Percentiles rank a stretch among this genome's conserved stretches.
phyloP scores from a whole-genome alignment of 2,888 invertebrate genomes.

The Perithous albicinctus region DNA sequence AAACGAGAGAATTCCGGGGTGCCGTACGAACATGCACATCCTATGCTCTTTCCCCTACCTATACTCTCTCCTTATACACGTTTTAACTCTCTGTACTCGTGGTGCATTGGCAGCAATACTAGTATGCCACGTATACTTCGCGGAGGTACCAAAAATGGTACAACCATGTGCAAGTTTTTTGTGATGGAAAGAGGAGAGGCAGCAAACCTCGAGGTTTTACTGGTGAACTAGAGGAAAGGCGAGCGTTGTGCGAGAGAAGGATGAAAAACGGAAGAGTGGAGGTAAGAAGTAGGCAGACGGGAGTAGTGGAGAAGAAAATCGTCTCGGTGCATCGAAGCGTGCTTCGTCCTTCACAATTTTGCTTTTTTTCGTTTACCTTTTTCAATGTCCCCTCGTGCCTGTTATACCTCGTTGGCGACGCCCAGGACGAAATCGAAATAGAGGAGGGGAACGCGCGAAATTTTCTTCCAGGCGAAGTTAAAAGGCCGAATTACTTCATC shows the following conservation, averaged over 20 bases:
- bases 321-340: slow-evolving; percentile 34
- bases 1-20: slow-evolving; percentile 36
- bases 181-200: slow-evolving; percentile 4
- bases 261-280: slow-evolving; percentile 15
- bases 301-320: slow-evolving; percentile 44
- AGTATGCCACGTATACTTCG: not conserved
- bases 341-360: slow-evolving; percentile 19
- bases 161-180: slow-evolving; percentile 3
- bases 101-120: not conserved
- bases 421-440: slow-evolving; percentile 9
- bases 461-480: not conserved
- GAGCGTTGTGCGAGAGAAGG: not conserved
- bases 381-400: slow-evolving; percentile 6
- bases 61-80: slow-evolving; percentile 21
- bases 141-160: slow-evolving; percentile 5
- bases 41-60: slow-evolving; percentile 17
- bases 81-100: slow-evolving; percentile 7
- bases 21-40: slow-evolving; percentile 32
- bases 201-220: slow-evolving; percentile 11
- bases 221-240: not conserved
- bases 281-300: slow-evolving; percentile 26
- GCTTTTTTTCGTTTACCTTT: slow-evolving; percentile 1
- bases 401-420: slow-evolving; percentile 5
- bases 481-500: slow-evolving; percentile 3
- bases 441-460: slow-evolving; percentile 19